A percentile compares a stretch with the other conserved stretches of the same genome.
Evolutionary conservation across 2,113 vertebrate species (phyloP).

Genomic region (Daubentonia madagascariensis): DNA sequence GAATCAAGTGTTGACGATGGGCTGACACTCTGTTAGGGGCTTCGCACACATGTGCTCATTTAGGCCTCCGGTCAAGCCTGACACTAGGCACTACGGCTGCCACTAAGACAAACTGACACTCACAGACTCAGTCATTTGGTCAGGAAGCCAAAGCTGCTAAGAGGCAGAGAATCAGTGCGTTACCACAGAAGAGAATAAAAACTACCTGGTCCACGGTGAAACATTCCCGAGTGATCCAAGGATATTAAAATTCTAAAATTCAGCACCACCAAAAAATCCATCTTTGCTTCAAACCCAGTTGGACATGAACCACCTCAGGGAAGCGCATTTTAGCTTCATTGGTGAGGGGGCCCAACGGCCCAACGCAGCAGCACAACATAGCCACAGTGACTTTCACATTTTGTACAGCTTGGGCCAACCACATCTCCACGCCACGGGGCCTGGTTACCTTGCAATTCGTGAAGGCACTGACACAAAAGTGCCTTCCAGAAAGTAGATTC

Average conservation of each 20-base stretch:
- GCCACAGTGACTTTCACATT: neutral
- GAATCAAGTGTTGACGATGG: neutral
- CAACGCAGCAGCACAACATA: no score
- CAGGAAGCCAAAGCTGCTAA: neutral
- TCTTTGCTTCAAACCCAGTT: neutral
- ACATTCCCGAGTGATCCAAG: neutral
- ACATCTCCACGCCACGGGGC: neutral
- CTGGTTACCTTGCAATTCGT: neutral
- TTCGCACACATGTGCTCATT: neutral
- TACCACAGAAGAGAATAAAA: neutral
- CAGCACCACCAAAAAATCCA: neutral
- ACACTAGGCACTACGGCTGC: neutral
- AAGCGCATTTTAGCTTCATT: neutral
- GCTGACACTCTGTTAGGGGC: neutral
- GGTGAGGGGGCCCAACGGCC: fast-evolving
- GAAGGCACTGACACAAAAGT: neutral
- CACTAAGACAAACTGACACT: neutral
- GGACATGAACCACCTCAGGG: neutral
- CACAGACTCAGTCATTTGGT: neutral
- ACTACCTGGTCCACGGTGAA: neutral
- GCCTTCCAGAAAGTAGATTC: neutral
- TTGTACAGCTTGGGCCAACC: neutral
- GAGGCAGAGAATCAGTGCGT: neutral
- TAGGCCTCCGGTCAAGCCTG: neutral
- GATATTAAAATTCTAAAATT: neutral